These are phyloP conservation scores for Mesochorus sp. DNA, from an alignment of 2,888 invertebrate genomes.

Conservation along the genomic window DNA sequence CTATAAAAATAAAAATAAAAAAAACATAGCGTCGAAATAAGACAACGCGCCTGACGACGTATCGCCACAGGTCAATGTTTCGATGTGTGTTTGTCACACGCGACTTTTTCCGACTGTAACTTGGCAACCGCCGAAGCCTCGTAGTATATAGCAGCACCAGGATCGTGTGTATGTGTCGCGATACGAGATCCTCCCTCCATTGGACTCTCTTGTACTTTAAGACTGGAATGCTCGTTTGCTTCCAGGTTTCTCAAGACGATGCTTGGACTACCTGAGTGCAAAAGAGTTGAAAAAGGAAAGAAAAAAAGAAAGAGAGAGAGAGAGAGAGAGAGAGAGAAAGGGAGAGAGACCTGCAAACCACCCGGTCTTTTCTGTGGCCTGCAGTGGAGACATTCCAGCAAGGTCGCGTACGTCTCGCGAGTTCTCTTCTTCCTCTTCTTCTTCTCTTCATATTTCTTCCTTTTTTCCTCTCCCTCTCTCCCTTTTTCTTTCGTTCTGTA, in stretches of 20 bases:
- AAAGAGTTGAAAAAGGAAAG: neutral
- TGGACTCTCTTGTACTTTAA: neutral
- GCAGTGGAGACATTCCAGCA: conserved; percentile 64
- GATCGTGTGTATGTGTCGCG: neutral
- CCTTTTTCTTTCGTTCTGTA: neutral
- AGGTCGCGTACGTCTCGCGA: conserved; percentile 59
- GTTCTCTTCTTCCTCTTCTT: conserved; percentile 25
- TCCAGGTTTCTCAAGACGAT: conserved; percentile 8
- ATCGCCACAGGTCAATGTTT: conserved; percentile 6
- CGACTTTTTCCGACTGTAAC: neutral
- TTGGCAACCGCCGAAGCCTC: too few relatives aligned
- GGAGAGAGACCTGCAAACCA: conserved; percentile 29
- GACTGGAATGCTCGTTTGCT: too few relatives aligned
- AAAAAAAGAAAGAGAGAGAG: conserved; percentile 6
- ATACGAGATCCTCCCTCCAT: conserved; percentile 24
- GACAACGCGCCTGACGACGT: conserved; percentile 12
- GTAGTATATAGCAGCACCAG: too few relatives aligned
- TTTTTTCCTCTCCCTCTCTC: conserved; percentile 21
- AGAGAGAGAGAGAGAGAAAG: conserved; percentile 23
- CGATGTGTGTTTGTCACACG: neutral
- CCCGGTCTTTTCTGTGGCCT: conserved; percentile 54
- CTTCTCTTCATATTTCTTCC: neutral
- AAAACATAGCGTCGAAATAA: neutral
- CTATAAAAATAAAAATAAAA: neutral
- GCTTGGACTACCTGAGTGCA: neutral